Evolutionary conservation across 2,797 vertebrate genomes (phyloP).

Genomic region (Sebastes wilsoni): DNA sequence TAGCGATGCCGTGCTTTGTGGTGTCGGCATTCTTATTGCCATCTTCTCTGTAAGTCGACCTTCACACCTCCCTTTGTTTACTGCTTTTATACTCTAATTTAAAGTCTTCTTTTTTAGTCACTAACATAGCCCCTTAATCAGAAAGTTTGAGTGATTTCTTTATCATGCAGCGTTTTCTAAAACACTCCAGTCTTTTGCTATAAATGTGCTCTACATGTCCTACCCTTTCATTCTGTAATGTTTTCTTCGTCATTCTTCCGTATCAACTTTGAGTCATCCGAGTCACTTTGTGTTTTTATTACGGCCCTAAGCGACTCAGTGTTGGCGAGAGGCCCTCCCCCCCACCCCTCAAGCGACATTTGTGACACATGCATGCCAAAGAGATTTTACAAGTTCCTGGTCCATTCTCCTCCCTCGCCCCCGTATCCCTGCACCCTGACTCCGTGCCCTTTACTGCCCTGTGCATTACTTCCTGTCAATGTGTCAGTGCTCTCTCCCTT

Average conservation of each 20-base stretch:
- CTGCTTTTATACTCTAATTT: constrained; percentile 30
- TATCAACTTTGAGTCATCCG: constrained; percentile 38
- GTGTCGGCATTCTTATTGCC: constrained; percentile 95
- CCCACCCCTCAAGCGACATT: constrained; percentile 15
- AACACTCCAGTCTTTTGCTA: constrained; percentile 28
- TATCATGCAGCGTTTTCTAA: constrained; percentile 50
- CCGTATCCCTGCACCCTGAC: not conserved
- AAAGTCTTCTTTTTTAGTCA: constrained; percentile 4
- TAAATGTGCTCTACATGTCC: constrained; percentile 57
- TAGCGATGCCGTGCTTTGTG: constrained; percentile 94
- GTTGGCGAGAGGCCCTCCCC: constrained; percentile 13
- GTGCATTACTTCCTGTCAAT: constrained; percentile 3
- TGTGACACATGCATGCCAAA: constrained; percentile 47
- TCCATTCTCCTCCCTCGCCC: constrained; percentile 31
- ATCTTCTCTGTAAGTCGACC: constrained; percentile 92
- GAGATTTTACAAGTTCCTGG: constrained; percentile 34
- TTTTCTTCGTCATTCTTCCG: constrained; percentile 38
- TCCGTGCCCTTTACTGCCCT: constrained; percentile 19
- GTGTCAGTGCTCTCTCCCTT: constrained; percentile 32
- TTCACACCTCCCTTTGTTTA: constrained; percentile 55
- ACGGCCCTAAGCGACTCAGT: constrained; percentile 25
- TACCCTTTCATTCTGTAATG: constrained; percentile 31
- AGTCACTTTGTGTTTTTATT: constrained; percentile 45
- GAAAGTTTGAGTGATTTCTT: constrained; percentile 40
- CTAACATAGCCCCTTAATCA: constrained; percentile 17